A percentile compares a stretch with the other conserved stretches of the same genome.
These are phyloP conservation scores for Pocillopora damicornis DNA, from an alignment of 64 coral and sea anemone genomes.

Conservation along the genomic window DNA sequence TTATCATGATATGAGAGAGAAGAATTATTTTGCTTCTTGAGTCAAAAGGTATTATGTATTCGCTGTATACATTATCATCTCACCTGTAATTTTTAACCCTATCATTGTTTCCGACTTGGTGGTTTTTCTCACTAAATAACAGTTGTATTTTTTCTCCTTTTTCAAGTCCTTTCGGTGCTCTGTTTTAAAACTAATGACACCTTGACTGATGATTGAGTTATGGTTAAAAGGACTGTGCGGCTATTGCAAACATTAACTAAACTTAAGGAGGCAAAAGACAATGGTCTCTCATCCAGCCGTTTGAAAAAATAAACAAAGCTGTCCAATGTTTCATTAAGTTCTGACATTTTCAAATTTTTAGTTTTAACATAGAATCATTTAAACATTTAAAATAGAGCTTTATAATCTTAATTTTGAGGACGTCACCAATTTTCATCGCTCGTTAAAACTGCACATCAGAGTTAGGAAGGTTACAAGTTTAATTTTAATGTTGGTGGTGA, in stretches of 20 bases:
- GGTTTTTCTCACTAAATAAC: background rate
- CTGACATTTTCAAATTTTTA: background rate
- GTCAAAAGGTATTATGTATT: background rate
- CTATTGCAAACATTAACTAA: background rate
- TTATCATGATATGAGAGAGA: no score
- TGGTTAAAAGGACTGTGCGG: background rate
- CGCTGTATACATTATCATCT: background rate
- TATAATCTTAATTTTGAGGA: background rate
- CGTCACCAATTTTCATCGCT: background rate
- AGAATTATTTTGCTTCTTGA: no score
- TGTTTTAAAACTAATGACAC: background rate
- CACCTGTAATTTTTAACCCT: slow-evolving; percentile 14
- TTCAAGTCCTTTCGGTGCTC: background rate
- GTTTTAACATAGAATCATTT: background rate
- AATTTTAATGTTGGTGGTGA: background rate
- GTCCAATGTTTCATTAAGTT: slow-evolving; percentile 9
- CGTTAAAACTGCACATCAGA: background rate
- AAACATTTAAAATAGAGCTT: background rate
- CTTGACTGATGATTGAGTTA: background rate
- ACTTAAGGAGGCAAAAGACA: background rate
- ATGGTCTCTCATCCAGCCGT: background rate
- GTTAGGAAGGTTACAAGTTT: background rate
- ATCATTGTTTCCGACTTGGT: background rate
- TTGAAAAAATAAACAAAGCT: slow-evolving; percentile 1
- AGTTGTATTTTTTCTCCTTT: background rate